Evolutionary conservation across 92 coral and sea anemone species (phyloP).

Genomic region (Epizoanthus ramosus): DNA sequence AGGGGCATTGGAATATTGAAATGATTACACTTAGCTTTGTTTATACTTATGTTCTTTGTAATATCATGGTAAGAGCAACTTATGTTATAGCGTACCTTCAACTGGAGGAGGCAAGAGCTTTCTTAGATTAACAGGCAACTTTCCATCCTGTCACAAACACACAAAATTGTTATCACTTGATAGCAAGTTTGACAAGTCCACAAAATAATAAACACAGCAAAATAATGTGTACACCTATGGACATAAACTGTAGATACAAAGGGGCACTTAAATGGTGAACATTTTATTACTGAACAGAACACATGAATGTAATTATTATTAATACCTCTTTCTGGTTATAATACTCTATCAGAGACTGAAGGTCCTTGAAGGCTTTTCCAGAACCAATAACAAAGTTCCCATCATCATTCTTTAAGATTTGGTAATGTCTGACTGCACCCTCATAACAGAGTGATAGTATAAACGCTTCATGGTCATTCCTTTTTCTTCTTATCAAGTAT

Average conservation of each 20-base stretch:
- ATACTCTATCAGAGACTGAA: slow-evolving; percentile 58
- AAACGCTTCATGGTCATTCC: slow-evolving; percentile 22
- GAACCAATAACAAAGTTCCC: slow-evolving; percentile 38
- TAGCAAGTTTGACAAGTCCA: no score
- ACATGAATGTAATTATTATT: background rate
- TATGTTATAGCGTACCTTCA: slow-evolving; percentile 1
- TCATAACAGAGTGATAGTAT: slow-evolving; percentile 56
- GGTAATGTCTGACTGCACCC: slow-evolving; percentile 53
- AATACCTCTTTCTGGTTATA: slow-evolving; percentile 63
- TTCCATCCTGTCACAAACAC: slow-evolving; percentile 14
- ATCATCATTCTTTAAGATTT: slow-evolving; percentile 19
- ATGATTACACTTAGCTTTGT: no score
- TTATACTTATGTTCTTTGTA: no score
- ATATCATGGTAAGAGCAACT: background rate
- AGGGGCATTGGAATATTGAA: no score
- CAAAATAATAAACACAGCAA: no score
- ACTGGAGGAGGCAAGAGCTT: slow-evolving; percentile 26
- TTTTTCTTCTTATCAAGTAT: slow-evolving; percentile 58
- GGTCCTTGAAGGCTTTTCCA: slow-evolving; percentile 55
- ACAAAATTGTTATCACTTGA: background rate
- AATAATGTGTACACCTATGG: no score
- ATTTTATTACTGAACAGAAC: background rate
- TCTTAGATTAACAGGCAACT: slow-evolving; percentile 34
- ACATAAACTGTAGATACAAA: background rate
- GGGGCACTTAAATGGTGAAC: background rate